phyloP scores from a whole-genome alignment of 2,888 invertebrate genomes.

The Sarcophaga caerulescens region DNA sequence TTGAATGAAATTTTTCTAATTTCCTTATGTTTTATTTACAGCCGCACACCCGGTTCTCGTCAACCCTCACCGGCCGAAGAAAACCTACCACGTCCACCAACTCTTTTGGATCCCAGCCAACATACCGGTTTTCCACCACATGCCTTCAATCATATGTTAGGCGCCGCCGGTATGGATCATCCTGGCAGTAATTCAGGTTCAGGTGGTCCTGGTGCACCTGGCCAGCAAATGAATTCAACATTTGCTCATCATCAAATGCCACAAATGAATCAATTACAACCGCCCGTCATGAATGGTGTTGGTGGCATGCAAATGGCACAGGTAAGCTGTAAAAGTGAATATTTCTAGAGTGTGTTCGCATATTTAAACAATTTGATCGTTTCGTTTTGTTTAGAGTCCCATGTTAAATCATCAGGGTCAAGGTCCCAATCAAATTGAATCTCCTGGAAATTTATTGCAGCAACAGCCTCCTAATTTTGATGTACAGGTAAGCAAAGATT shows the following conservation, averaged over 20 bases:
- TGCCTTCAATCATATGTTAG: slow-evolving; percentile 82
- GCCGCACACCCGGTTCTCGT: slow-evolving; percentile 94
- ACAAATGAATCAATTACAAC: slow-evolving; percentile 80
- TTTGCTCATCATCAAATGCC: slow-evolving; percentile 80
- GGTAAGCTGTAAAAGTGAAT: slow-evolving; percentile 70
- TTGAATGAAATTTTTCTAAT: background rate
- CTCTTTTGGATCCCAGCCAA: slow-evolving; percentile 78
- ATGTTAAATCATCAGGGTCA: slow-evolving; percentile 81
- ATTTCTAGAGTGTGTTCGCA: too few relatives aligned
- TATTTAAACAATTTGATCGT: too few relatives aligned
- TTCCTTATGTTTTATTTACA: slow-evolving; percentile 75
- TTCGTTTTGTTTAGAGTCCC: slow-evolving; percentile 75
- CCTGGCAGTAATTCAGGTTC: slow-evolving; percentile 71
- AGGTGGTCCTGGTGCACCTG: slow-evolving; percentile 71
- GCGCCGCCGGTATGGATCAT: slow-evolving; percentile 78
- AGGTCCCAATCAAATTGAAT: slow-evolving; percentile 81
- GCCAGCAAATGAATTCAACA: slow-evolving; percentile 75
- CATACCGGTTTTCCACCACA: slow-evolving; percentile 80
- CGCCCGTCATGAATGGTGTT: slow-evolving; percentile 80
- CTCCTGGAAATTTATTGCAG: slow-evolving; percentile 82
- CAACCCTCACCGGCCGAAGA: slow-evolving; percentile 94
- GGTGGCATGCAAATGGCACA: slow-evolving; percentile 81
- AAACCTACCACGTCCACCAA: slow-evolving; percentile 83
- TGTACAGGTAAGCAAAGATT: slow-evolving; percentile 86
- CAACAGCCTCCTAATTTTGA: slow-evolving; percentile 90